These are phyloP conservation scores for Argopecten irradians DNA, from an alignment of 1,140 invertebrate genomes.

Conservation along the genomic window DNA sequence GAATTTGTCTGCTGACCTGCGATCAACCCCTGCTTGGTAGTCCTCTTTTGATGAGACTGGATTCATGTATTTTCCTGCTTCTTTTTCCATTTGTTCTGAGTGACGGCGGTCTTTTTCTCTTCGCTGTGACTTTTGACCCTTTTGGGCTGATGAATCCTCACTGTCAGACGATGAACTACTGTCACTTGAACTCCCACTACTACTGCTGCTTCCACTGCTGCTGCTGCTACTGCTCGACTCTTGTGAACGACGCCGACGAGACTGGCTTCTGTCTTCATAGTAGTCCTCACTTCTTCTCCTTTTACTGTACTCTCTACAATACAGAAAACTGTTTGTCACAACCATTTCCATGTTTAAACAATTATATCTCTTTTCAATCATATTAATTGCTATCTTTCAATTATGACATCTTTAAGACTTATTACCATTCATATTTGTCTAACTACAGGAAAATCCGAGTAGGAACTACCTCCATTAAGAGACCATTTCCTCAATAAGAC, in stretches of 20 bases:
- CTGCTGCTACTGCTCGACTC: slow-evolving; percentile 29
- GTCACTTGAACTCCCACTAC: neutral
- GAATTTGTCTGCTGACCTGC: no score
- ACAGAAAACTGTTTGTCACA: no score
- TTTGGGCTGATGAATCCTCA: neutral
- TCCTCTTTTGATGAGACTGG: slow-evolving; percentile 10
- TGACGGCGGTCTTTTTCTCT: neutral
- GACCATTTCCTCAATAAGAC: no score
- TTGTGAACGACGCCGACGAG: neutral
- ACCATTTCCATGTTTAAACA: no score
- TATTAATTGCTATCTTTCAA: no score
- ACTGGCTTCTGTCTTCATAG: neutral
- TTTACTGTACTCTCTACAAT: slow-evolving; percentile 31
- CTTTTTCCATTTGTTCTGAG: neutral
- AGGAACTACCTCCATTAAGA: no score
- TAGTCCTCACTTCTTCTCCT: slow-evolving; percentile 22
- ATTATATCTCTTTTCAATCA: no score
- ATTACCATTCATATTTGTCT: no score
- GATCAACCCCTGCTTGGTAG: neutral
- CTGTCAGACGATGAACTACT: slow-evolving; percentile 9
- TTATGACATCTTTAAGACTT: no score
- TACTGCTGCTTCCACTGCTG: slow-evolving; percentile 20
- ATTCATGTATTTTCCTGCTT: slow-evolving; percentile 4
- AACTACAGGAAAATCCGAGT: no score
- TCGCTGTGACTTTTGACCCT: neutral